Evolutionary conservation across 2,888 invertebrate species (phyloP).

Genomic region (Caenorhabditis sp.): DNA sequence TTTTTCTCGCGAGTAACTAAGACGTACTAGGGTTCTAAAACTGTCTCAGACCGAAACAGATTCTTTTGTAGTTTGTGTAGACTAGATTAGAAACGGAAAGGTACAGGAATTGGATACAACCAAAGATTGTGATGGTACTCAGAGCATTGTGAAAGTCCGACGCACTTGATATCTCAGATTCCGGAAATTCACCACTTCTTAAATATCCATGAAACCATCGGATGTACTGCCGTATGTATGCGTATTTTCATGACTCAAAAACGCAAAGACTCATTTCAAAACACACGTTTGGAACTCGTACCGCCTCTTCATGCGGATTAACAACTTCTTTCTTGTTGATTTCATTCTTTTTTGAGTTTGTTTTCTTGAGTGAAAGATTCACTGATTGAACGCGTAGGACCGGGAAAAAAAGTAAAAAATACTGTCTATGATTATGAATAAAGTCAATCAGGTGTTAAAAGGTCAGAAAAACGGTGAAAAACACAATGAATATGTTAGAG

Average conservation of each 20-base stretch:
- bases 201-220: slow-evolving; percentile 6
- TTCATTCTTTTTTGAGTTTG: slow-evolving; percentile 3
- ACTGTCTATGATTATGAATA: slow-evolving; percentile 5
- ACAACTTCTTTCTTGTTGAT: slow-evolving; percentile 23
- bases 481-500: neutral
- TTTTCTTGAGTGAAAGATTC: neutral
- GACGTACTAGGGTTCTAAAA: too few relatives aligned
- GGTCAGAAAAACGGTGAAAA: too few relatives aligned
- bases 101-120: too few relatives aligned
- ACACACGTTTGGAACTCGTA: slow-evolving; percentile 12
- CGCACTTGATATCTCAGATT: neutral
- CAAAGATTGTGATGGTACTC: too few relatives aligned
- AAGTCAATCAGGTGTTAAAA: neutral
- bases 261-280: neutral
- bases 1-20: too few relatives aligned
- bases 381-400: slow-evolving; percentile 1
- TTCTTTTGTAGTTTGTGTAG: too few relatives aligned
- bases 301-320: slow-evolving; percentile 30
- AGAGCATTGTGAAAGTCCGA: too few relatives aligned
- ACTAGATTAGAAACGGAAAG: too few relatives aligned
- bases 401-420: slow-evolving; percentile 12
- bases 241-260: slow-evolving; percentile 16
- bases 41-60: too few relatives aligned
- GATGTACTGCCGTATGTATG: slow-evolving; percentile 16
- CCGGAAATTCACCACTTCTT: neutral